A percentile compares a stretch with the other conserved stretches of the same genome.
Evolutionary conservation across 2,113 vertebrate species (phyloP).

Genomic region (Petroica traversi): DNA sequence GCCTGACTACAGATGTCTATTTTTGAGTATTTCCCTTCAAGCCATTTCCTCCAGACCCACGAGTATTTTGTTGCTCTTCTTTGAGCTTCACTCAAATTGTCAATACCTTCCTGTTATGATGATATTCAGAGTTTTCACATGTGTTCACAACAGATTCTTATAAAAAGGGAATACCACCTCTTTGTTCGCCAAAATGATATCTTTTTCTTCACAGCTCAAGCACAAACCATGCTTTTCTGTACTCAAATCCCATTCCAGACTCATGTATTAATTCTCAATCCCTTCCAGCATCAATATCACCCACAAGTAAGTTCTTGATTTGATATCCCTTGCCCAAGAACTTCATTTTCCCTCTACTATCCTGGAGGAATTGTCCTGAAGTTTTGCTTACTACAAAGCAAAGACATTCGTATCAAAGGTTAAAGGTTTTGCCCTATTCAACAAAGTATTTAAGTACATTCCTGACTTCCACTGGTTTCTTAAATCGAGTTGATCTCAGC

Average conservation of each 20-base stretch:
- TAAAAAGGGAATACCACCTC: background rate
- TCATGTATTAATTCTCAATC: background rate
- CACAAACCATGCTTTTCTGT: background rate
- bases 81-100: background rate
- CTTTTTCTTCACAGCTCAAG: background rate
- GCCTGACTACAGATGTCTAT: background rate
- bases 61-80: background rate
- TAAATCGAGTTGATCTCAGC: background rate
- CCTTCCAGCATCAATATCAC: background rate
- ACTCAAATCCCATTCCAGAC: background rate
- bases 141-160: background rate
- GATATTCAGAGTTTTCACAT: background rate
- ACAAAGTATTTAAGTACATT: background rate
- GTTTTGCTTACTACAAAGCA: background rate
- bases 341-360: background rate
- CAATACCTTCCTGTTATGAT: background rate
- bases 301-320: background rate
- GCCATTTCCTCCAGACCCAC: background rate
- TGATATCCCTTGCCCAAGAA: background rate
- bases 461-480: background rate
- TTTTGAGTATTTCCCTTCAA: background rate
- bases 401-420: background rate
- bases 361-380: background rate
- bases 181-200: background rate
- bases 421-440: background rate